These are phyloP conservation scores for Cossypha caffra DNA, from an alignment of 2,797 vertebrate genomes.

Conservation along the genomic window DNA sequence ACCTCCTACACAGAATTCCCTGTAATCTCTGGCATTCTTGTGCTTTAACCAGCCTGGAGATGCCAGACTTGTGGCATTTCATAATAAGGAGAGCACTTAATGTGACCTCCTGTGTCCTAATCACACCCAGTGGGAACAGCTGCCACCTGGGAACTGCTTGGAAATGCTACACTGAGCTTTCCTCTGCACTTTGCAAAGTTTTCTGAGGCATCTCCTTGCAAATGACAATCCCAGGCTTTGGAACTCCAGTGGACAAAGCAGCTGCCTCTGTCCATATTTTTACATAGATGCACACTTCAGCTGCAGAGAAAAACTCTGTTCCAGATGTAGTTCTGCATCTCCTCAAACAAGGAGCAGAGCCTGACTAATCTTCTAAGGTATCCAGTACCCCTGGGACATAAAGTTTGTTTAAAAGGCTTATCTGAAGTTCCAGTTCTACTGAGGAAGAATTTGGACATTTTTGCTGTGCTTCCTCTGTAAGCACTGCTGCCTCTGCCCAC, in stretches of 20 bases:
- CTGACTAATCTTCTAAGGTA: neutral
- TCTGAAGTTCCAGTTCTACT: neutral
- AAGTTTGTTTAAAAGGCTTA: neutral
- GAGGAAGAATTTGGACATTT: neutral
- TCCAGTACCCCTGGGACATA: neutral
- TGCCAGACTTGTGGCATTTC: neutral
- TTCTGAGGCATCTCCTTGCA: neutral
- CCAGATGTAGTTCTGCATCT: neutral
- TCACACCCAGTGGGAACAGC: neutral
- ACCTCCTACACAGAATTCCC: neutral
- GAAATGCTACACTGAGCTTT: neutral
- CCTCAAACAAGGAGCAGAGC: neutral
- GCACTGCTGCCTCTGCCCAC: neutral
- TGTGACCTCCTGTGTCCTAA: neutral
- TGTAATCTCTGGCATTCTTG: neutral
- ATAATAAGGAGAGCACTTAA: neutral
- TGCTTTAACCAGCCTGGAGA: neutral
- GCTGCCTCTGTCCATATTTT: neutral
- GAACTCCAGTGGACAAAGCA: neutral
- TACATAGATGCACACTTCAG: neutral
- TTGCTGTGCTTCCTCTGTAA: neutral
- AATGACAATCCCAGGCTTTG: neutral
- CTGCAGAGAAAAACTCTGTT: neutral
- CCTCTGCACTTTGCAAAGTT: neutral
- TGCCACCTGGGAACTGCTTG: neutral